Base-by-base conservation (phyloP, 2,113 vertebrate genomes). In the Calyptomena viridis region DNA sequence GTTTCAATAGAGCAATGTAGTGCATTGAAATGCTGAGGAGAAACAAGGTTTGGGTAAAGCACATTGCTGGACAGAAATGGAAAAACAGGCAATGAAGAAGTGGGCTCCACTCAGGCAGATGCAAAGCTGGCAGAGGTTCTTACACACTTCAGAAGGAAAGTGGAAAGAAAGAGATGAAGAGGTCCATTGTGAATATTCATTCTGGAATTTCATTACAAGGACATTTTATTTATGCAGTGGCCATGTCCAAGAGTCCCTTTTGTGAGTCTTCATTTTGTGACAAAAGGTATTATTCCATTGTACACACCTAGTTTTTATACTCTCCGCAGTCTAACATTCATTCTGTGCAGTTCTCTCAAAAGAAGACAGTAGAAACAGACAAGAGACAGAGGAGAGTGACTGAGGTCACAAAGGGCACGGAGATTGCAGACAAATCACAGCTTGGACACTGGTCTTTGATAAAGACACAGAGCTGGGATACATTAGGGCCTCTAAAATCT, bases 21-120 rank as follows among this genome's bases (percentile, higher is more conserved):
- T 2, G 15, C 6, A 0, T 5, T 55, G 11, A 75, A 89, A 46
- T 16, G 15, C 21, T 0, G 2, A 84, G 37, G 27, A 83, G 75
- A 31, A 19, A 59, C 12, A 47, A 3, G 1, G 11, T 12, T 17
- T 4, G 1, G 9, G 39, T 58, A 44, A 64, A 94, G 49, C 24
- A 44, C 25, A 27, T 8, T 14, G 22, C 52, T 68, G 25, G 49
- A 17, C 30, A 91, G 71, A 90, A 76, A 80, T 7, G 37, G 42
- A 28, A 73, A 52, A 77, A 58, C 5, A 79, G 49, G n/a, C 25
- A 85, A 49, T 49, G 40, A 62, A 50, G 33, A 56, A 91, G 81
- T 82, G 40, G 24, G 35, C 24, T 74, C 31, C 39, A 37, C 22
- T 18, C 31, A 63, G 40, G 30, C 39, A 94, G 67, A 33, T 21